Conservation (phyloP, 2,888 invertebrate species). For the Campopleginae sp. region DNA sequence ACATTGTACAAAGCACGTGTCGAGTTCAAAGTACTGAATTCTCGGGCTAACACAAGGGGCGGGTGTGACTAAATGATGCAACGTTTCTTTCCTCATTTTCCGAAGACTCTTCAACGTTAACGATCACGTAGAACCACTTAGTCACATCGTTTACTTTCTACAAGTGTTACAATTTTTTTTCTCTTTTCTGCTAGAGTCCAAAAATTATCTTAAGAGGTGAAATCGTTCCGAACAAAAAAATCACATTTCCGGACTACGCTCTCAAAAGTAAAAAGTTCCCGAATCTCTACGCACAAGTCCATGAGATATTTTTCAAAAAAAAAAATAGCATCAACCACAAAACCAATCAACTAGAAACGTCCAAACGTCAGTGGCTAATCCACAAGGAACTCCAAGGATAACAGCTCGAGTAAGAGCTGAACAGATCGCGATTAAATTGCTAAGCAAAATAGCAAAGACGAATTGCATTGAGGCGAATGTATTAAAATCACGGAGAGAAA, state of each 20-base stretch:
- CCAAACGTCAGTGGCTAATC: background rate
- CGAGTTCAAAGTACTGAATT: constrained; percentile 48
- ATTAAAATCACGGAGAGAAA: constrained; percentile 67
- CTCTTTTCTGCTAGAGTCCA: background rate
- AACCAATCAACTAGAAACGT: background rate
- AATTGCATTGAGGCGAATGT: constrained; percentile 44
- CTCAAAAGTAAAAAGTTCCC: background rate
- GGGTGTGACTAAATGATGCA: constrained; percentile 55
- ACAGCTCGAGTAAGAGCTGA: constrained; percentile 47
- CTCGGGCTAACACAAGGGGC: constrained; percentile 37
- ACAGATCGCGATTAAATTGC: constrained; percentile 16
- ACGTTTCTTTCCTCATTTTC: constrained; percentile 7
- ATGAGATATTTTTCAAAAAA: background rate
- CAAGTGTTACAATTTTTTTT: too few relatives aligned
- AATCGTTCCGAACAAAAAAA: background rate
- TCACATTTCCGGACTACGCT: background rate
- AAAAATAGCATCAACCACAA: background rate
- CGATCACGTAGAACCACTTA: constrained; percentile 28
- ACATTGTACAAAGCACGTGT: constrained; percentile 42
- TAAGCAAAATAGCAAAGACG: constrained; percentile 35
- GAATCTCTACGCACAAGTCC: too few relatives aligned
- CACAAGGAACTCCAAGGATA: constrained; percentile 17
- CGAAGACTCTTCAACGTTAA: background rate
- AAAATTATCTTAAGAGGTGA: background rate
- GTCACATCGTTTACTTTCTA: background rate